A percentile compares a stretch with the other conserved stretches of the same genome.
Evolutionary conservation across 2,888 invertebrate species (phyloP).

Genomic region (Notocelia uddmanniana): DNA sequence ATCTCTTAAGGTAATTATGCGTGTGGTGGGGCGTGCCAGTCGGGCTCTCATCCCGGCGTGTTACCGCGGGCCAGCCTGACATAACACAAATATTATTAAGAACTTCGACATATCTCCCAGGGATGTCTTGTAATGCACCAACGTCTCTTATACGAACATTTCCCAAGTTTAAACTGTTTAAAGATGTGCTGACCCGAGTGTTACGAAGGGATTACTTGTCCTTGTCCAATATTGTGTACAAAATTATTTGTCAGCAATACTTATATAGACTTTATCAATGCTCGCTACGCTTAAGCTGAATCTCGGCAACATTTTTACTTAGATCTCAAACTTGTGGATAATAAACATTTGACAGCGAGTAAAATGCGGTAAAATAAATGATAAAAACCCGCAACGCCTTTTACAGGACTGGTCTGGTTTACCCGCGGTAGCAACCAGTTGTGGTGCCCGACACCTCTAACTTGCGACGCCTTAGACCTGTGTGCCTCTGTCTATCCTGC

Average conservation of each 20-base stretch:
- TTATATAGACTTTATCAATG: neutral
- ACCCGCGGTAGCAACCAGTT: constrained; percentile 39
- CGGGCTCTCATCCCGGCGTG: constrained; percentile 53
- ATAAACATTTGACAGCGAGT: neutral
- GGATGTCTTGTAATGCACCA: neutral
- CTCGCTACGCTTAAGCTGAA: constrained; percentile 17
- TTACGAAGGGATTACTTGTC: neutral
- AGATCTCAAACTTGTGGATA: neutral
- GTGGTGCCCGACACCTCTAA: constrained; percentile 56
- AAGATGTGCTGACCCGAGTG: neutral
- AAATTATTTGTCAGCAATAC: too few species aligned
- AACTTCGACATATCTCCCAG: neutral
- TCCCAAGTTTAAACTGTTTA: neutral
- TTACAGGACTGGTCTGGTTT: constrained; percentile 19
- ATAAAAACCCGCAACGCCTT: neutral
- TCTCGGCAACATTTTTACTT: constrained; percentile 9
- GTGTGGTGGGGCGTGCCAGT: constrained; percentile 61
- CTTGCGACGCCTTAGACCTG: constrained; percentile 51
- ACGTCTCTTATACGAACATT: neutral
- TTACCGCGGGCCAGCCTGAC: constrained; percentile 12
- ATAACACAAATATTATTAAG: neutral
- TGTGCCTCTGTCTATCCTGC: constrained; percentile 62
- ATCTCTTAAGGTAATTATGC: constrained; percentile 82
- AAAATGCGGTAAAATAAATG: neutral
- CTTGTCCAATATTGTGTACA: neutral